Base-by-base conservation (phyloP, 2,888 invertebrate genomes). In the Uropetala carovei region DNA sequence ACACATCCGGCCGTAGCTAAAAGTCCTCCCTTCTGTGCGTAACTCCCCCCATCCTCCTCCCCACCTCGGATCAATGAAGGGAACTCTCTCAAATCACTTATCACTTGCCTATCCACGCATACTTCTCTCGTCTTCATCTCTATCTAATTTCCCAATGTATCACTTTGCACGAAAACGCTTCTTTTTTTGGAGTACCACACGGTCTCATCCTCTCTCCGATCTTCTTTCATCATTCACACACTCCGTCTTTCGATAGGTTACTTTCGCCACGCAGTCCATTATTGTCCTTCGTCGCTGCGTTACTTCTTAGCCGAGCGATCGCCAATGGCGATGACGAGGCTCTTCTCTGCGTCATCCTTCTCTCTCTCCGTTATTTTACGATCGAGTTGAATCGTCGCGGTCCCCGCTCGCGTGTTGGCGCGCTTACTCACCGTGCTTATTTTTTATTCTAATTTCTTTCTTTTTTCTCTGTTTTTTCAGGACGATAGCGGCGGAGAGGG, bases 401-500 rank as follows among this genome's bases (percentile, higher is more conserved):
- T 43, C 43, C 43, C 43, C 5, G 43, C 43, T 43, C 43, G 43
- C 43, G 43, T 43, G 43, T 43, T 43, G 64, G 64, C n/a, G 64
- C 16, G 64, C 68, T 68, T 68, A 8, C 68, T 68, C 68, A 43
- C 43, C 43, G 43, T 43, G n/a, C 68, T n/a, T 75, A 22, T 75
- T 75, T 27, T 10, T 27, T 22, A 13, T 8, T 22, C n/a, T 5
- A 11, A 68, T 22, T 68, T 9, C 27, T 89, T 22, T 64, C 30
- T 18, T 68, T 11, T 64, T 56, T 68, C 43, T 18, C 43, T n/a
- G n/a, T n/a, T 75, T 27, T 75, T 89, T 9, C 89, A 89, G 89
- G 89, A 89, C n/a, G 64, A 64, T 11, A 60, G 43, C 7, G 89
- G 89, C 16, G 89, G 64, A 30, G 89, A 89, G 30, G 89, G 89